These are phyloP conservation scores for Tinea trinotella DNA, from an alignment of 2,888 invertebrate species.

Conservation along the genomic window DNA sequence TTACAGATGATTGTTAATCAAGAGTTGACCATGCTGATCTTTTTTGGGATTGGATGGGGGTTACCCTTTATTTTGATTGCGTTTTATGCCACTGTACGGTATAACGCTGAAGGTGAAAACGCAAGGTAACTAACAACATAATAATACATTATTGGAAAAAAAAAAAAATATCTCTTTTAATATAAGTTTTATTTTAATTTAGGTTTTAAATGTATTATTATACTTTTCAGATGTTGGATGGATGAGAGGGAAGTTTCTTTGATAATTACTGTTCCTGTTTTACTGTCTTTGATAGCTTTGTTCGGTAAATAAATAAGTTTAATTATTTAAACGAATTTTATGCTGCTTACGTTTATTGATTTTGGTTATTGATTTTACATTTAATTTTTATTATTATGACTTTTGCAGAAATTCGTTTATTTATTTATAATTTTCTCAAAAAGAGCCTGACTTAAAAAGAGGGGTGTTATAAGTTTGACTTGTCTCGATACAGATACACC, in stretches of 20 bases:
- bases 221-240: slow-evolving; percentile 76
- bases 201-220: not conserved
- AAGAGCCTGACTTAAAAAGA: too few species aligned
- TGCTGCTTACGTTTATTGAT: too few species aligned
- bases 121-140: not conserved
- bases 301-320: slow-evolving; percentile 60
- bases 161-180: not conserved
- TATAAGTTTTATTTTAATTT: too few species aligned
- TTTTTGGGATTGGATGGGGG: slow-evolving; percentile 79
- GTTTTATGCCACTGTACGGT: slow-evolving; percentile 50
- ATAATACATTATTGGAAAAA: not conserved
- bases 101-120: slow-evolving; percentile 32
- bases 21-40: slow-evolving; percentile 78
- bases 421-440: too few species aligned
- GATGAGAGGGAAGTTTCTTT: slow-evolving; percentile 74
- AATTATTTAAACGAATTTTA: too few species aligned
- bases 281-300: slow-evolving; percentile 71
- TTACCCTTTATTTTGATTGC: slow-evolving; percentile 66
- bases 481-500: too few species aligned
- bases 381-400: too few species aligned
- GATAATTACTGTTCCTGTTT: slow-evolving; percentile 76
- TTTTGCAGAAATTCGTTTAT: too few species aligned
- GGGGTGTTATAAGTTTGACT: too few species aligned
- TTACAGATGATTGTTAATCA: slow-evolving; percentile 82
- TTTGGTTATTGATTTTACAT: too few species aligned